Conservation (phyloP, 2,888 invertebrate genomes). For the Acleris emargana region DNA sequence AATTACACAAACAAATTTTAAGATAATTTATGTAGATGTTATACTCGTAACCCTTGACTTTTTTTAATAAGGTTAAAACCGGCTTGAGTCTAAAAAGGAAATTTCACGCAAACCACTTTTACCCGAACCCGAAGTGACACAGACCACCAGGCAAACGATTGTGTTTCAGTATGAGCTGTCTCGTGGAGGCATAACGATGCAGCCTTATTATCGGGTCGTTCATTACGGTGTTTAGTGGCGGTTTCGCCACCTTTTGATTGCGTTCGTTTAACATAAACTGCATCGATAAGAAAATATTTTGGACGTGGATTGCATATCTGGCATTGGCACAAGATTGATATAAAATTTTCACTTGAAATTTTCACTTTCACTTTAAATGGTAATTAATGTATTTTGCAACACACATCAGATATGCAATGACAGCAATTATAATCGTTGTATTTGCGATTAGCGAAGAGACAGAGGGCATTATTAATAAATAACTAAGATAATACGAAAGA, state of each 20-base stretch:
- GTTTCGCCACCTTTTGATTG: conserved; percentile 23
- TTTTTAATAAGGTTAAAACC: background rate
- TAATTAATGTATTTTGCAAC: too few species aligned
- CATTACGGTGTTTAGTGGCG: conserved; percentile 19
- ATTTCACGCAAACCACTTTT: background rate
- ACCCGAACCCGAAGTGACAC: background rate
- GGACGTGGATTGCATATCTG: background rate
- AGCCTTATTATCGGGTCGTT: conserved; percentile 6
- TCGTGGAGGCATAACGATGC: conserved; percentile 12
- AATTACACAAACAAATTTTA: background rate
- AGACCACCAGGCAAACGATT: conserved; percentile 16
- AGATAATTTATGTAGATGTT: background rate
- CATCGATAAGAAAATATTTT: conserved; percentile 2
- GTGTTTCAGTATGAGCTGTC: conserved; percentile 1
- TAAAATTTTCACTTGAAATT: too few species aligned
- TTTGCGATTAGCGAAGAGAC: too few species aligned
- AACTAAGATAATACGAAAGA: too few species aligned
- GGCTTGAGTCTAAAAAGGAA: background rate
- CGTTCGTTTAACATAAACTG: conserved; percentile 22
- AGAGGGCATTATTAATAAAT: too few species aligned
- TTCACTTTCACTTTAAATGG: too few species aligned
- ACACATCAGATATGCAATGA: too few species aligned
- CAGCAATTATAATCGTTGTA: too few species aligned
- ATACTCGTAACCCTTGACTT: background rate
- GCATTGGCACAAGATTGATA: background rate